Percentiles rank a stretch among this genome's conserved stretches.
Conservation (phyloP, 2,797 vertebrate genomes). For the Danionella dracula region DNA sequence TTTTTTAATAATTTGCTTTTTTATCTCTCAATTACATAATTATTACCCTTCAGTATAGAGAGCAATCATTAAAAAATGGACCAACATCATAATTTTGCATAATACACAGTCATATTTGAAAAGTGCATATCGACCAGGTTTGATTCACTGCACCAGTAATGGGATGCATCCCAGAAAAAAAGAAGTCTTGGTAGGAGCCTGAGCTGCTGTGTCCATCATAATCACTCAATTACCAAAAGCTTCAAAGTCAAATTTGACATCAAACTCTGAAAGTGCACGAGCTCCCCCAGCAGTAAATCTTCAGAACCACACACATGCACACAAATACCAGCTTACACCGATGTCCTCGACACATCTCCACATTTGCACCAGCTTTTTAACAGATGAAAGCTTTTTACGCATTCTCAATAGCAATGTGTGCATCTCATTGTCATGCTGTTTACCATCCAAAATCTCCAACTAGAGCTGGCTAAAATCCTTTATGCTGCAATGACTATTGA, state of each 20-base stretch:
- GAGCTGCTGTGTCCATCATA: conserved; percentile 34
- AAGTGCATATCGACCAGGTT: conserved; percentile 19
- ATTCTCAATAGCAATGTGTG: neutral
- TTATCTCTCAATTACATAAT: too few species aligned
- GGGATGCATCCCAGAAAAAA: conserved; percentile 25
- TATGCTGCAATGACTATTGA: neutral
- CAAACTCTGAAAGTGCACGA: conserved; percentile 67
- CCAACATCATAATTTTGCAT: conserved; percentile 9
- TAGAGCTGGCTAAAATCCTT: too few species aligned
- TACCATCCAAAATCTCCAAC: too few species aligned
- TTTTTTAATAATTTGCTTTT: too few species aligned
- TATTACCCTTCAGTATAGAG: neutral
- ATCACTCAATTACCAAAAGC: conserved; percentile 48
- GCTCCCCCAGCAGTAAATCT: conserved; percentile 70
- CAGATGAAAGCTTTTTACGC: neutral
- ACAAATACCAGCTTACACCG: conserved; percentile 54
- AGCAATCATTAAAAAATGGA: conserved; percentile 6
- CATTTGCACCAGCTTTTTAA: conserved; percentile 4
- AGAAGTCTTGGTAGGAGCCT: neutral
- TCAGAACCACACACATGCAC: conserved; percentile 61
- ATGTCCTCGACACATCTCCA: neutral
- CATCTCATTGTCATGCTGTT: too few species aligned
- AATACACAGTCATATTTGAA: conserved; percentile 16
- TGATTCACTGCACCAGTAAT: conserved; percentile 29
- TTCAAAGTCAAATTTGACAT: conserved; percentile 58